A percentile compares a stretch with the other conserved stretches of the same genome.
Evolutionary conservation across 2,888 invertebrate species (phyloP).

Genomic region (Hipparchia semele): DNA sequence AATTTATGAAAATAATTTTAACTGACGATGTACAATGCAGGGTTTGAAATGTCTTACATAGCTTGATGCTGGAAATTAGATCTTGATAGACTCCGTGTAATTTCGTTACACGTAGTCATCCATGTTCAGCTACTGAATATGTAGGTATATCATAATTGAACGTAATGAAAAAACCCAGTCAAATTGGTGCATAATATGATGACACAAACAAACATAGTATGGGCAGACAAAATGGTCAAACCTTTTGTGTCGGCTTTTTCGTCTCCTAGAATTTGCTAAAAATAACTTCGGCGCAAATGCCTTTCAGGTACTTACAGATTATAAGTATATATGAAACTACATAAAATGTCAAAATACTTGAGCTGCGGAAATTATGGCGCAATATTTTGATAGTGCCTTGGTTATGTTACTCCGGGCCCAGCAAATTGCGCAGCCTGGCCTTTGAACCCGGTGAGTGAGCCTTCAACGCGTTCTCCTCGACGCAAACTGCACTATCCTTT

Average conservation of each 20-base stretch:
- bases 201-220: no score
- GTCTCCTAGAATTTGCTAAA: no score
- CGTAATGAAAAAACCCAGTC: no score
- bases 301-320: no score
- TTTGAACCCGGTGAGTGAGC: slow-evolving; percentile 80
- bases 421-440: slow-evolving; percentile 71
- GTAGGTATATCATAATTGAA: no score
- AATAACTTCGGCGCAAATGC: no score
- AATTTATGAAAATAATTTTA: slow-evolving; percentile 34
- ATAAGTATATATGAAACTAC: background rate
- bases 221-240: no score
- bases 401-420: slow-evolving; percentile 41
- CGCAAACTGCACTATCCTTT: slow-evolving; percentile 31
- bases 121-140: no score
- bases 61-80: slow-evolving; percentile 8
- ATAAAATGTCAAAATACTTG: slow-evolving; percentile 7
- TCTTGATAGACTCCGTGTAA: background rate
- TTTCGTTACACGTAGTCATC: background rate
- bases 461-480: slow-evolving; percentile 56
- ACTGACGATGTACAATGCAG: slow-evolving; percentile 9
- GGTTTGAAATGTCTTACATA: background rate
- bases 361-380: slow-evolving; percentile 10
- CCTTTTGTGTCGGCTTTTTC: no score
- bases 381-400: slow-evolving; percentile 27
- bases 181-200: no score